Base-by-base conservation (phyloP, 1,140 invertebrate genomes). In the Leptinotarsa defecta region DNA sequence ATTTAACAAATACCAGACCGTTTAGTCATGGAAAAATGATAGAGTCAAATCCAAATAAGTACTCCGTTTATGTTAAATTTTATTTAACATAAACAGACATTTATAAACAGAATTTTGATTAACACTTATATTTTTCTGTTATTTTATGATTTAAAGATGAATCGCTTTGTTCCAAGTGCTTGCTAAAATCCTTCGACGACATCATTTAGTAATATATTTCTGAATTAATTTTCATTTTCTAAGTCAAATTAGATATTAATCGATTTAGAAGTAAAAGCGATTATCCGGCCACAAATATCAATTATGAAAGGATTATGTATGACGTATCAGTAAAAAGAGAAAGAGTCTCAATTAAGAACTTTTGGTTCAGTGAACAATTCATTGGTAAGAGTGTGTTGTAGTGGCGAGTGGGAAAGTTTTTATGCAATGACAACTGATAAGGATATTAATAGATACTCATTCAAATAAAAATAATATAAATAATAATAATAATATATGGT, bases 291-390 rank as follows among this genome's bases (percentile, higher is more conserved):
- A 57, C 52, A 57, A 57, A 57, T 19, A 57, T 57, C 52, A 57
- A 57, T 57, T 57, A 57, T 57, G 52, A 57, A 57, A 57, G 52
- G 52, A 57, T 57, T 57, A 57, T 57, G 52, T 57, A 57, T 57
- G 15, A 19, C n/a, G 52, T 17, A n/a, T 57, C 17, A 17, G 15
- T 57, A 57, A 57, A n/a, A 57, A 57, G 52, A 57, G 52, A 57
- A 57, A 57, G 52, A 57, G 34, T 43, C 34, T 43, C 34, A 43
- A 57, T 57, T 57, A 15, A 57, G 52, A 57, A 57, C 15, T 57
- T 57, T 57, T 57, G 52, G 52, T 57, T 57, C 52, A 57, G 52
- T 57, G 52, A 19, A 57, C 52, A 57, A 57, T 57, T 57, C n/a
- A n/a, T 57, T 17, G n/a, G 15, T 57, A 5, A 57, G 52, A 57